A percentile compares a stretch with the other conserved stretches of the same genome.
Evolutionary conservation across 2,888 invertebrate species (phyloP).

Genomic region (Operophtera brumata): DNA sequence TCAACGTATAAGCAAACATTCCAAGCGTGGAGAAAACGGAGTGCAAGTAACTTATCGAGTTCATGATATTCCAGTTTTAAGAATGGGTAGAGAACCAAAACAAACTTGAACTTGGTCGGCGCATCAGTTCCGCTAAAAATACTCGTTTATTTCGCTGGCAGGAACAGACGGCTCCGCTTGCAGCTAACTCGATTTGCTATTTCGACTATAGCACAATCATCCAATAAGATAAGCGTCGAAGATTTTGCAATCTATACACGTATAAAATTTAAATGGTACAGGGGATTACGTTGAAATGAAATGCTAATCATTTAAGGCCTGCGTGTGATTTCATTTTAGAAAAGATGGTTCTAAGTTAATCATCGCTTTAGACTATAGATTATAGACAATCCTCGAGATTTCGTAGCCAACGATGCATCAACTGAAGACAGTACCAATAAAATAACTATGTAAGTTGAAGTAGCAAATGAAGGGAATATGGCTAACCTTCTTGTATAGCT

Average conservation of each 20-base stretch:
- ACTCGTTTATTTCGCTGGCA: constrained; percentile 39
- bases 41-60: constrained; percentile 26
- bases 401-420: neutral
- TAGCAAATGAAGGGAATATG: constrained; percentile 1
- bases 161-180: constrained; percentile 34
- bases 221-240: constrained; percentile 29
- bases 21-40: constrained; percentile 31
- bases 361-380: neutral
- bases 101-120: constrained; percentile 65
- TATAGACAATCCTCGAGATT: neutral
- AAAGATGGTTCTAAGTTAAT: constrained; percentile 6
- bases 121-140: constrained; percentile 54
- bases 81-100: constrained; percentile 38
- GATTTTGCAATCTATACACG: constrained; percentile 32
- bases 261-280: constrained; percentile 35
- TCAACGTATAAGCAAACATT: constrained; percentile 29
- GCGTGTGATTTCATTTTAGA: constrained; percentile 15
- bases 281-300: constrained; percentile 14
- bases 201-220: constrained; percentile 33
- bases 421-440: neutral
- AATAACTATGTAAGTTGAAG: neutral
- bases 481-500: constrained; percentile 98
- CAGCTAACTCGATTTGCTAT: constrained; percentile 32
- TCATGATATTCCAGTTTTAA: constrained; percentile 20
- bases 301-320: constrained; percentile 26